Conservation (phyloP, 2,888 invertebrate genomes). For the Hyposoter didymator region DNA sequence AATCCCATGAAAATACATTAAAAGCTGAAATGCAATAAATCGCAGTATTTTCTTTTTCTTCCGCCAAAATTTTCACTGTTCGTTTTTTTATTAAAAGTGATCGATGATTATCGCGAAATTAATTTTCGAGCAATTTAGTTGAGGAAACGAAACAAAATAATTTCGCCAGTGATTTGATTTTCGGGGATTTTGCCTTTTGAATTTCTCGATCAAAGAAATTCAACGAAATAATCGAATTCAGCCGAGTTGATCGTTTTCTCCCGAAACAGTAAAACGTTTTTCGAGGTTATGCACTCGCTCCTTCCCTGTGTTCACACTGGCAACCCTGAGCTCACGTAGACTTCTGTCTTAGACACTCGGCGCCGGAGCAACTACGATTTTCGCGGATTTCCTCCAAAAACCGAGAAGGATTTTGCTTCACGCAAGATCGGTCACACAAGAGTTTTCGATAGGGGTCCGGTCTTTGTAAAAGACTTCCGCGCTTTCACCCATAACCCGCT, state of each 20-base stretch:
- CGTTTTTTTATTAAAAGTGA: too few species aligned
- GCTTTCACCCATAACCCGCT: conserved; percentile 66
- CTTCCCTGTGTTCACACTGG: conserved; percentile 29
- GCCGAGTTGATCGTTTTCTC: conserved; percentile 14
- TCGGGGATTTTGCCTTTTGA: conserved; percentile 13
- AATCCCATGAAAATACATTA: not conserved
- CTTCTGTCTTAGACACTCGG: conserved; percentile 44
- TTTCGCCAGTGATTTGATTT: not conserved
- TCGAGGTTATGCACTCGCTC: conserved; percentile 28
- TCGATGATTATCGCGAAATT: not conserved
- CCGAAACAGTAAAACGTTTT: not conserved
- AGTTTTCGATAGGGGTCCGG: conserved; percentile 35
- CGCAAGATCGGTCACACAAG: conserved; percentile 66
- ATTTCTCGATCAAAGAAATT: conserved; percentile 11
- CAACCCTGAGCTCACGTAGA: not conserved
- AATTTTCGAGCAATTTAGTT: not conserved
- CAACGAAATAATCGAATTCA: not conserved
- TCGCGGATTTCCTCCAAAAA: conserved; percentile 61
- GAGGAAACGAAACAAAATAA: not conserved
- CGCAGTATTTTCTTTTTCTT: not conserved
- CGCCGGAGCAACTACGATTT: conserved; percentile 59
- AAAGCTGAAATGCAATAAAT: not conserved
- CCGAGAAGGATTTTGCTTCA: conserved; percentile 62
- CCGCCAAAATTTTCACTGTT: not conserved
- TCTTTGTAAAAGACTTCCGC: conserved; percentile 51